phyloP scores from a whole-genome alignment of 1,140 invertebrate genomes.

The Myzus persicae region DNA sequence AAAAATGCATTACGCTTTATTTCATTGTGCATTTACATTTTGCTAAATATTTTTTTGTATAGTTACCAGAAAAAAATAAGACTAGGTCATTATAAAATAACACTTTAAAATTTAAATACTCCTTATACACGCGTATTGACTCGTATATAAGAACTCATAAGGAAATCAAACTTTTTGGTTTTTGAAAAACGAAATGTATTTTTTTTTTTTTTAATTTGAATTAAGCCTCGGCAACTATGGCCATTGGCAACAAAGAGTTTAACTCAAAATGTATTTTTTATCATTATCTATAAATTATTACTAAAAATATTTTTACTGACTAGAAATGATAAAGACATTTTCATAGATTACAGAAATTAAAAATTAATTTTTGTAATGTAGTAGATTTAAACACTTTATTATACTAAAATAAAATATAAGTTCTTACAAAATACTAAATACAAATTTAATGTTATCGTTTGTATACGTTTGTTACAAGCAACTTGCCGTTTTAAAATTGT shows the following conservation, averaged over 20 bases:
- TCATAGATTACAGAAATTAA: background rate
- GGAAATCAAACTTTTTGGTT: background rate
- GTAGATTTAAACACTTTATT: too few relatives aligned
- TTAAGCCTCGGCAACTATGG: too few relatives aligned
- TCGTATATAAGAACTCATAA: background rate
- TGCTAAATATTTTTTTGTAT: background rate
- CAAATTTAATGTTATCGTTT: too few relatives aligned
- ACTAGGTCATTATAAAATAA: background rate
- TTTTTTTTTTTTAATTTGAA: too few relatives aligned
- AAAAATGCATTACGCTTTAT: conserved; percentile 20
- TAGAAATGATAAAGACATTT: background rate
- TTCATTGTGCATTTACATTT: background rate
- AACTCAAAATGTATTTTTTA: too few relatives aligned
- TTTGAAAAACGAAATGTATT: background rate
- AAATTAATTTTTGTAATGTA: background rate
- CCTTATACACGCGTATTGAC: background rate
- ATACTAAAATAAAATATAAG: too few relatives aligned
- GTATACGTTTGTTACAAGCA: background rate
- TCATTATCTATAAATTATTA: background rate
- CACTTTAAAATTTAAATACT: background rate
- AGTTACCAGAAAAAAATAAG: background rate
- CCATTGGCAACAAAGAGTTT: too few relatives aligned
- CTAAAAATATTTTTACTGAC: too few relatives aligned
- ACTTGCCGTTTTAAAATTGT: background rate
- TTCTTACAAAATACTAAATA: too few relatives aligned